These are phyloP conservation scores for Gadus macrocephalus DNA, from an alignment of 2,113 vertebrate genomes.

Conservation along the genomic window DNA sequence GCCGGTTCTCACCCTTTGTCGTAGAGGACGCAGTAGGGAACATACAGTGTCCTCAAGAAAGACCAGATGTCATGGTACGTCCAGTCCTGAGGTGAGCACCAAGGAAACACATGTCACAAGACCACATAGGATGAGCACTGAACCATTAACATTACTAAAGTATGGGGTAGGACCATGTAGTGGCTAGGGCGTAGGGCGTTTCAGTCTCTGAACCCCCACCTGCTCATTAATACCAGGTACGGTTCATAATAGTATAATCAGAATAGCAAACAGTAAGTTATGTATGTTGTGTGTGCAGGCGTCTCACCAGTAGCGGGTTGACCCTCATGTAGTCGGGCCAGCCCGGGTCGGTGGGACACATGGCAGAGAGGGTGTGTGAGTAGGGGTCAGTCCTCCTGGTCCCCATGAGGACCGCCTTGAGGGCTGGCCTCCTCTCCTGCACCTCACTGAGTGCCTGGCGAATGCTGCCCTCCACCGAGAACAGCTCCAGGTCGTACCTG, in stretches of 20 bases:
- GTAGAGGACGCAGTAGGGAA: slow-evolving; percentile 94
- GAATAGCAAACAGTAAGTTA: no score
- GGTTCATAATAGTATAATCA: no score
- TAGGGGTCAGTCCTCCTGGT: slow-evolving; percentile 90
- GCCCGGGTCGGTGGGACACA: slow-evolving; percentile 82
- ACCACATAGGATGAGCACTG: background rate
- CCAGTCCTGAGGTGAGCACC: slow-evolving; percentile 81
- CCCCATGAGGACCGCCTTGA: slow-evolving; percentile 90
- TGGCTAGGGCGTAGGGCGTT: no score
- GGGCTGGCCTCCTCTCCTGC: slow-evolving; percentile 73
- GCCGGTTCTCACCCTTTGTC: slow-evolving; percentile 84
- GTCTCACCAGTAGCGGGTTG: slow-evolving; percentile 85
- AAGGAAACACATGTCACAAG: background rate
- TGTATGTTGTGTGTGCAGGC: slow-evolving; percentile 2
- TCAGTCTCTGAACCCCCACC: no score
- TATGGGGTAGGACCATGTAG: no score
- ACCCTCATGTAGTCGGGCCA: slow-evolving; percentile 92
- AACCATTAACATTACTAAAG: background rate
- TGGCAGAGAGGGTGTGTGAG: slow-evolving; percentile 75
- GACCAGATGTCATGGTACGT: slow-evolving; percentile 94
- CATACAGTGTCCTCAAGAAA: slow-evolving; percentile 83
- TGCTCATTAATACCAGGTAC: no score
- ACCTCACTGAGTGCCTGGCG: slow-evolving; percentile 78
- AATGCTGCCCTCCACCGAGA: slow-evolving; percentile 84
- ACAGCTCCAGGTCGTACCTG: slow-evolving; percentile 81